Evolutionary conservation across 2,113 vertebrate species (phyloP), one percentile per base, ranked within the genome.

Genomic region (Ochotona princeps): DNA sequence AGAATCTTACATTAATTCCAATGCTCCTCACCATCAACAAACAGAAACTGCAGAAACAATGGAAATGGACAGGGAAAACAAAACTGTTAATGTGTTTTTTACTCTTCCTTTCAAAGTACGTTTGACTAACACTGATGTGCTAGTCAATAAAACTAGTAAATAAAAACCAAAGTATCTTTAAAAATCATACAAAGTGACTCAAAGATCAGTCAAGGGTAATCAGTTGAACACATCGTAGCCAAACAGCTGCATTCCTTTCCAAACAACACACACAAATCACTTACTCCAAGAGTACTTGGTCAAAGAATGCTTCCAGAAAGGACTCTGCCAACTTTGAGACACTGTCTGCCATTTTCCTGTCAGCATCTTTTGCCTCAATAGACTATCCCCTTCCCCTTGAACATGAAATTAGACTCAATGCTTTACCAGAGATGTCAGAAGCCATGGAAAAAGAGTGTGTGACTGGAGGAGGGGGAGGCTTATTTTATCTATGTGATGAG

Each of bases 191-290:
- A 51, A 79, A 93, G 69, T 85, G 8, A 70, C 81, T 89, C 75
- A 95, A 96, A 89, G 80, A 5, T 47, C 93, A 72, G 78, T 92
- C 89, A 97, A 92, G 86, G 80, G 49, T 66, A 94, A 96, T 95
- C 81, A 93, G 61, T 85, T 70, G n/a, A 83, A 89, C 0, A 13
- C 20, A 35, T 93, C 89, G 14, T 21, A 81, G 11, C 65, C 83
- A 88, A 93, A 82, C 65, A 49, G 85, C 28, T 82, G 26, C 38
- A 76, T 38, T 79, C 9, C 13, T 74, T 76, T 90, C 65, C 90
- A 73, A 80, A 65, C 35, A 87, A 30, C 65, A 70, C 1, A 89
- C 65, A 90, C 5, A 2, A 79, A 23, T 91, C 92, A 60, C 5
- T 44, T 73, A 44, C 38, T 44, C 75, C 69, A 84, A 75, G 49